These are phyloP conservation scores for Sciurus carolinensis DNA, from an alignment of 2,797 vertebrate genomes.

Conservation along the genomic window DNA sequence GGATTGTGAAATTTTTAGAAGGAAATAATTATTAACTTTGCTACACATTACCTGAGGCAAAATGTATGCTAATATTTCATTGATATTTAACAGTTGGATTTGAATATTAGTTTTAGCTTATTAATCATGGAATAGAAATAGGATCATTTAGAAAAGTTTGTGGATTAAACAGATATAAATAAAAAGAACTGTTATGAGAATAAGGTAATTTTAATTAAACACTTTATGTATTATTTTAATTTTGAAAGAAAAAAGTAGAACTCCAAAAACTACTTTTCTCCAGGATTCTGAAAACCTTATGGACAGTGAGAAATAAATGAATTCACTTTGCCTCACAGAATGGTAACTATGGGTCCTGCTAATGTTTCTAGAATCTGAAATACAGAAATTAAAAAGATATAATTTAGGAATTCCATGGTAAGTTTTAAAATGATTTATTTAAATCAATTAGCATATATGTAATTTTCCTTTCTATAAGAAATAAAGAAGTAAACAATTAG, in stretches of 20 bases:
- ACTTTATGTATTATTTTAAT: background rate
- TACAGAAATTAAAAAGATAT: background rate
- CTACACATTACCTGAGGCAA: conserved; percentile 59
- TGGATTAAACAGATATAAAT: background rate
- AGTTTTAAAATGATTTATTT: conserved; percentile 2
- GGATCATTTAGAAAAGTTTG: conserved; percentile 48
- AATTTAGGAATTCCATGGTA: background rate
- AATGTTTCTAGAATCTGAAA: conserved; percentile 19
- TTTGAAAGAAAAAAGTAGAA: conserved; percentile 48
- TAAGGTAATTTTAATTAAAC: conserved; percentile 50
- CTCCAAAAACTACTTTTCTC: background rate
- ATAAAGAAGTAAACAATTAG: conserved; percentile 7
- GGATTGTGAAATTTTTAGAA: conserved; percentile 51
- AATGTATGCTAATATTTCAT: conserved; percentile 33
- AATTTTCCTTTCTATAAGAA: background rate
- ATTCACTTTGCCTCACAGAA: background rate
- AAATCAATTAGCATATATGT: conserved; percentile 3
- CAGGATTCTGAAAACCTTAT: background rate
- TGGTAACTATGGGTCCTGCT: background rate
- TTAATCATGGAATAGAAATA: conserved; percentile 44
- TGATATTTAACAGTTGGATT: conserved; percentile 51
- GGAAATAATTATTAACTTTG: conserved; percentile 69
- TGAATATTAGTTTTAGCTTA: conserved; percentile 64
- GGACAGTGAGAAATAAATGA: background rate
- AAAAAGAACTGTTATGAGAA: background rate